A percentile compares a stretch with the other conserved stretches of the same genome.
phyloP scores from a whole-genome alignment of 2,797 vertebrate genomes.

The Aratinga solstitialis region DNA sequence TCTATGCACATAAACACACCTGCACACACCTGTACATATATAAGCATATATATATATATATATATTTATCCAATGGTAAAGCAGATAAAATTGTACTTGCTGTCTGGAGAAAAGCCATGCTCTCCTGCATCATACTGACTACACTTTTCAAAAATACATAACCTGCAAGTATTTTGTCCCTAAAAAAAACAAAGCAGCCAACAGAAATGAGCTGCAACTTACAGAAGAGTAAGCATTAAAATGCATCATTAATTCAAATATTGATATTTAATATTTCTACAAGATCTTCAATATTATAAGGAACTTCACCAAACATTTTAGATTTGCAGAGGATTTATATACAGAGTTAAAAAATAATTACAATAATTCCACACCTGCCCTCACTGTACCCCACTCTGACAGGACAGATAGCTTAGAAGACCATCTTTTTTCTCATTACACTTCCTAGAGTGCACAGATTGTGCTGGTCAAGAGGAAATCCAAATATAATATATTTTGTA shows the following conservation, averaged over 20 bases:
- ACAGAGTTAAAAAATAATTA: neutral
- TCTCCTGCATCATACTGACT: neutral
- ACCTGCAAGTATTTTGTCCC: neutral
- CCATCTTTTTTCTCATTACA: neutral
- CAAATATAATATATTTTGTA: neutral
- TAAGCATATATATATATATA: fast-evolving
- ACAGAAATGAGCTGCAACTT: neutral
- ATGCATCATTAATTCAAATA: neutral
- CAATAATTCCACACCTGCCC: neutral
- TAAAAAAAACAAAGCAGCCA: neutral
- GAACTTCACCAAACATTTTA: neutral
- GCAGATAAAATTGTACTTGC: neutral
- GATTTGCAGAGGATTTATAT: neutral
- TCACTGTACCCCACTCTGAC: neutral
- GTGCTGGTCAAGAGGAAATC: neutral
- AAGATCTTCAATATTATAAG: neutral
- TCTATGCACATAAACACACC: neutral
- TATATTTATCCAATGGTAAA: fast-evolving
- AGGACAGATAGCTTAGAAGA: neutral
- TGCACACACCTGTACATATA: neutral
- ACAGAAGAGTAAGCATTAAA: neutral
- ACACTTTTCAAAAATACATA: neutral
- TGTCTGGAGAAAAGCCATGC: neutral
- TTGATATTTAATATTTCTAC: neutral
- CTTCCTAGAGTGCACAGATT: neutral